Evolutionary conservation across 2,888 invertebrate genomes (phyloP), one percentile per base, ranked within the genome.

Genomic region (Cataglyphis altisquamis): DNA sequence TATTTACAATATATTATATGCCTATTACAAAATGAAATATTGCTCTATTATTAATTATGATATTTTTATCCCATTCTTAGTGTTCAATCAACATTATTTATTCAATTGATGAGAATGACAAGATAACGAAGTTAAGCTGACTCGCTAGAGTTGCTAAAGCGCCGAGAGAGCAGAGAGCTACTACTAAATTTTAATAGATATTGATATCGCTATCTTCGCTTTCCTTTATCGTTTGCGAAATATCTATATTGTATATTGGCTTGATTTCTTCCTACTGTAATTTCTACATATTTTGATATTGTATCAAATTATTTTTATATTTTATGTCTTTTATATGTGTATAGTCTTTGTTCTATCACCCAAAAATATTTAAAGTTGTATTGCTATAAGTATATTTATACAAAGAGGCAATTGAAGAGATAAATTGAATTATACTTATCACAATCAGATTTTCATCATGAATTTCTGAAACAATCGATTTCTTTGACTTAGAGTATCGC

Each of bases 361-460:
- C 60, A 52, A 57, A 63, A 3, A 82, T 63, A 64, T 70, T 66
- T 45, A 21, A 82, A 66, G 32, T 72, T 12, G 57, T 83, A 83
- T 87, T 82, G 63, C 83, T 83, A 68, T 74, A 64, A 12, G 3
- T 18, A 55, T 82, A 55, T 82, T 74, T 70, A 66, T 81, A 89
- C n/a, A 48, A 67, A 48, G 36, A 67, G 66, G 67, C 21, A 48
- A 78, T 73, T 73, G 48, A 4, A 48, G 32, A 52, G 52, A 52
- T 29, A 52, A n/a, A 55, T 62, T 62, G 18, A 60, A 85, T 63
- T 73, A 45, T 55, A 70, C 52, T n/a, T 68, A 55, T 41, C 68
- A 32, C 21, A 67, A 41, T 55, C 41, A 57, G 5, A 29, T 82
- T 63, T 70, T 70, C 25, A 55, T 70, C 25, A 55, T 60, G 41